Conservation (phyloP, 2,797 vertebrate genomes). For the Spea hammondii region DNA sequence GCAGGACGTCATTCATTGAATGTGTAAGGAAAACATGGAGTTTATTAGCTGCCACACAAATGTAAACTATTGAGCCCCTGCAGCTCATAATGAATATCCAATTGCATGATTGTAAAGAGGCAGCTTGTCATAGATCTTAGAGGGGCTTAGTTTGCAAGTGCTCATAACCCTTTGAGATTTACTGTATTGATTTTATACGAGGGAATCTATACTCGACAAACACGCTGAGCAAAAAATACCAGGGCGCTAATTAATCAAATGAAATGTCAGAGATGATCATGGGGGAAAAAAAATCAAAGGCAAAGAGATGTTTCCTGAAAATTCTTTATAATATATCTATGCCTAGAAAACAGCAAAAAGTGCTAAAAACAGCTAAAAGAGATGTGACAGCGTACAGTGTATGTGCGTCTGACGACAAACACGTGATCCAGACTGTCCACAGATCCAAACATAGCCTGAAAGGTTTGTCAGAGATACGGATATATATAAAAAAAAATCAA, state of each 20-base stretch:
- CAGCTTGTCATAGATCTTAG: slow-evolving; percentile 10
- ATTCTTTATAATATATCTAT: neutral
- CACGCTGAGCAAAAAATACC: slow-evolving; percentile 18
- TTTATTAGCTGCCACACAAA: no score
- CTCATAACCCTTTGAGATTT: slow-evolving; percentile 21
- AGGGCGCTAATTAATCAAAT: slow-evolving; percentile 39
- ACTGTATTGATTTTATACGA: slow-evolving; percentile 34
- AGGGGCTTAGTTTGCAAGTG: slow-evolving; percentile 10
- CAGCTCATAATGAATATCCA: slow-evolving; percentile 12
- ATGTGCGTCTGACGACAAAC: neutral
- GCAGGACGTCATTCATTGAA: no score
- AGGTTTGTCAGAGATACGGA: neutral
- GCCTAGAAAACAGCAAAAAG: neutral
- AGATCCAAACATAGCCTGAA: slow-evolving; percentile 27
- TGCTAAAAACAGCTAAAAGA: no score
- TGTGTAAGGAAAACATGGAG: no score
- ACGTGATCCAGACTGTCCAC: slow-evolving; percentile 21
- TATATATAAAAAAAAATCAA: neutral
- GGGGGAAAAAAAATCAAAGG: neutral
- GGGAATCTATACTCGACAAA: slow-evolving; percentile 31
- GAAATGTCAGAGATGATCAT: slow-evolving; percentile 32
- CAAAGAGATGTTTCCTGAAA: neutral
- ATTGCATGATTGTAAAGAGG: neutral
- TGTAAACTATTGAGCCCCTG: neutral
- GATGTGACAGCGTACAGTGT: neutral